Conservation (phyloP, 2,113 vertebrate species). For the Platichthys stellatus region DNA sequence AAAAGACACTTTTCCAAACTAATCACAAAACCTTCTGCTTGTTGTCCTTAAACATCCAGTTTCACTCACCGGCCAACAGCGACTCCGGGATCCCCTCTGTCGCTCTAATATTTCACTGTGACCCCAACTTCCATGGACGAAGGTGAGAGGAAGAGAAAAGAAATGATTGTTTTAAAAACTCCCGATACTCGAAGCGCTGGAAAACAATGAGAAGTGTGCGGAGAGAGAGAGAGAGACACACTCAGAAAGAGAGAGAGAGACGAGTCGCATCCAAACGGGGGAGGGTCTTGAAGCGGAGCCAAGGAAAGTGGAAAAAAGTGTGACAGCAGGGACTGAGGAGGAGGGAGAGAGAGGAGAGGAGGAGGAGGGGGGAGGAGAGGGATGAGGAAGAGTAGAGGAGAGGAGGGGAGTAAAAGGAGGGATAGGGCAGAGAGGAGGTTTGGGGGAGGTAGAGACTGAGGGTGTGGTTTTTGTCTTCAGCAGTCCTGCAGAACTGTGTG, state of each 20-base stretch:
- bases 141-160: background rate
- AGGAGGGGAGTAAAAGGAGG: background rate
- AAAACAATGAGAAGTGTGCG: conserved; percentile 42
- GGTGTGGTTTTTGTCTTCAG: conserved; percentile 34
- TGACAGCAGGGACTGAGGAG: conserved; percentile 54
- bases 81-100: background rate
- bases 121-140: conserved; percentile 18
- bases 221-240: background rate
- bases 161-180: background rate
- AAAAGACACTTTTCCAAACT: background rate
- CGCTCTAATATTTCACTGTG: background rate
- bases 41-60: background rate
- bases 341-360: background rate
- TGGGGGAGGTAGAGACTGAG: background rate
- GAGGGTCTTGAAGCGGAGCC: conserved; percentile 59
- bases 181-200: conserved; percentile 1
- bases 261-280: conserved; percentile 48
- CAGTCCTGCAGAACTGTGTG: background rate
- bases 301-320: conserved; percentile 56
- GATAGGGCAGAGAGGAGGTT: conserved; percentile 7
- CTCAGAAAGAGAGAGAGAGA: background rate
- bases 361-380: background rate
- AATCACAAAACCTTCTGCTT: background rate
- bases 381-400: background rate
- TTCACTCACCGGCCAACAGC: conserved; percentile 55